Base-by-base conservation (phyloP, 2,797 vertebrate genomes). In the Parotocinclus haroldoi region DNA sequence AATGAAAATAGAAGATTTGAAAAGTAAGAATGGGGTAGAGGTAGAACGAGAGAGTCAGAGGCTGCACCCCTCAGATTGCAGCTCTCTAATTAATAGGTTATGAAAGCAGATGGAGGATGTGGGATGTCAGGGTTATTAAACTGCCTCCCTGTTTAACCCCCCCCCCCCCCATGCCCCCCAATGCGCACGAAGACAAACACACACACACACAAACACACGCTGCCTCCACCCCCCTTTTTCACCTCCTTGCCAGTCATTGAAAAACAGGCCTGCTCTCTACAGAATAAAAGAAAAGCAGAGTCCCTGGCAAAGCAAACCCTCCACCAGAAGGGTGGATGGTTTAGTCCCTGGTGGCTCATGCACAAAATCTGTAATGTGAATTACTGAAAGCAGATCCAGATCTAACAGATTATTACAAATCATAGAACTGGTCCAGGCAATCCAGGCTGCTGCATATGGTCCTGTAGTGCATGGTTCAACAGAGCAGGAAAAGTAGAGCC, bases 81-180 rank as follows among this genome's bases (percentile, higher is more conserved):
- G 74, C 3, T 61, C 79, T 80, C 68, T 83, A 83, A 85, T 87
- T 85, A 84, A 85, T 82, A 84, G 83, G 76, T 83, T 82, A 81
- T 79, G 79, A 82, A 85, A 82, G 79, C 83, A 85, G 82, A 85
- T 76, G 79, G 78, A 83, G 69, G 69, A 55, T 71, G 76, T 69
- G 79, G 66, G 77, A 79, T 80, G 79, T 78, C 78, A 63, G 74
- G 62, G 73, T 75, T 75, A 77, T 77, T 77, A 75, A 79, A 77
- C 72, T 72, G 71, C 72, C 72, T 74, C 75, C 68, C 77, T 76
- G 61, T 76, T 78, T 74, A 73, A 72, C 58, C 73, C 73, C 76
- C 69, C 66, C 52, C 59, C 52, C 37, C 9, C 60, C 63, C n/a
- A n/a, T n/a, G n/a, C n/a, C 52, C 50, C 17, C n/a, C 66, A 68